Evolutionary conservation across 2,888 invertebrate genomes (phyloP).

Genomic region (Hemistola chrysoprasaria): DNA sequence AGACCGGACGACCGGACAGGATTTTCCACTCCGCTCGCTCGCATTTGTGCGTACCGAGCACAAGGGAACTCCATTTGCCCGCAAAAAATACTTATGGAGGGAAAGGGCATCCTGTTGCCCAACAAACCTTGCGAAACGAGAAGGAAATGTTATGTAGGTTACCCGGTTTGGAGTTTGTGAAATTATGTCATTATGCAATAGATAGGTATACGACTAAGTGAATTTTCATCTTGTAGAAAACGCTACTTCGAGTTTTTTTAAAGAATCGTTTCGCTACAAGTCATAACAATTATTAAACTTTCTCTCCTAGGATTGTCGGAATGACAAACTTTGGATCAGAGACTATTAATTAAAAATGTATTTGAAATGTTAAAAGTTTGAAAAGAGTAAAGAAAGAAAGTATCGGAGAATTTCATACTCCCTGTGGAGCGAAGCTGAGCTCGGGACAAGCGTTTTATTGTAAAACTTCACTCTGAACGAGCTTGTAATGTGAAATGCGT

Average conservation of each 20-base stretch:
- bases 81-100: conserved; percentile 62
- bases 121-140: conserved; percentile 25
- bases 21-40: conserved; percentile 60
- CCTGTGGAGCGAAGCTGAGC: conserved; percentile 43
- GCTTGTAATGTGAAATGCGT: conserved; percentile 10
- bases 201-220: too few relatives aligned
- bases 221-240: background rate
- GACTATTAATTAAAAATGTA: conserved; percentile 59
- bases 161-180: conserved; percentile 6
- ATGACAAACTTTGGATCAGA: conserved; percentile 48
- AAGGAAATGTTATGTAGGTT: conserved; percentile 13
- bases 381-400: conserved; percentile 30
- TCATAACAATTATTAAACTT: conserved; percentile 20
- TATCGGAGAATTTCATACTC: conserved; percentile 52
- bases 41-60: conserved; percentile 59
- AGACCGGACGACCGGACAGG: conserved; percentile 45
- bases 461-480: conserved; percentile 37
- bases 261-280: conserved; percentile 17
- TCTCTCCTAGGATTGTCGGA: conserved; percentile 35
- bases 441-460: conserved; percentile 38
- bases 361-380: conserved; percentile 53
- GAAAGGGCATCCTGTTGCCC: conserved; percentile 40
- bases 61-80: conserved; percentile 70
- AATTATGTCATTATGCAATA: conserved; percentile 9
- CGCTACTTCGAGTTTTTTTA: conserved; percentile 2